These are phyloP conservation scores for Notamacropus eugenii DNA, from an alignment of 2,797 vertebrate genomes.

Conservation along the genomic window DNA sequence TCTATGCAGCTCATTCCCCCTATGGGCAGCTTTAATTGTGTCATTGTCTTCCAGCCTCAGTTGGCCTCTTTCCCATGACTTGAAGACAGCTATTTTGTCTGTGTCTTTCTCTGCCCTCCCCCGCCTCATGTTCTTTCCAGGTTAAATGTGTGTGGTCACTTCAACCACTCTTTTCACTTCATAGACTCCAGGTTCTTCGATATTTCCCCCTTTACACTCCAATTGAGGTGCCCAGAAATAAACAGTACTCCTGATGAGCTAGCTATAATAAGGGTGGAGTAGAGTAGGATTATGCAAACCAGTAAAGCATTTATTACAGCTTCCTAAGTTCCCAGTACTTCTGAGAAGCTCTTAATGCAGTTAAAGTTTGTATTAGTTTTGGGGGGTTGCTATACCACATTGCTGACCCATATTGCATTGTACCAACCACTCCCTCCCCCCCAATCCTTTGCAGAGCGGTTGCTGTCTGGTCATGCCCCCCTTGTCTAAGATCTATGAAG, in stretches of 20 bases:
- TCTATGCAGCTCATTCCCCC: background rate
- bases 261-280: background rate
- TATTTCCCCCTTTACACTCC: background rate
- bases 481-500: background rate
- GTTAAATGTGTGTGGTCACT: background rate
- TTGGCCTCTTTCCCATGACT: background rate
- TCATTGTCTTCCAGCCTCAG: background rate
- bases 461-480: background rate
- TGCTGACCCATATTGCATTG: background rate
- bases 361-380: background rate
- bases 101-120: background rate
- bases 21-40: background rate
- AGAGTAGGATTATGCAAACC: background rate
- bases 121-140: background rate
- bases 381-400: background rate
- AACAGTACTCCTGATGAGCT: background rate
- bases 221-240: background rate
- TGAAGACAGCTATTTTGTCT: background rate
- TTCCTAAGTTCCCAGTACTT: background rate
- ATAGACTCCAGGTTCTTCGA: background rate
- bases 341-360: background rate
- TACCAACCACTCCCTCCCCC: no score
- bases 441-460: background rate
- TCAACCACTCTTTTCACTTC: background rate
- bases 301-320: background rate